phyloP scores from a whole-genome alignment of 1,140 invertebrate genomes.

The Ephestia elutella region DNA sequence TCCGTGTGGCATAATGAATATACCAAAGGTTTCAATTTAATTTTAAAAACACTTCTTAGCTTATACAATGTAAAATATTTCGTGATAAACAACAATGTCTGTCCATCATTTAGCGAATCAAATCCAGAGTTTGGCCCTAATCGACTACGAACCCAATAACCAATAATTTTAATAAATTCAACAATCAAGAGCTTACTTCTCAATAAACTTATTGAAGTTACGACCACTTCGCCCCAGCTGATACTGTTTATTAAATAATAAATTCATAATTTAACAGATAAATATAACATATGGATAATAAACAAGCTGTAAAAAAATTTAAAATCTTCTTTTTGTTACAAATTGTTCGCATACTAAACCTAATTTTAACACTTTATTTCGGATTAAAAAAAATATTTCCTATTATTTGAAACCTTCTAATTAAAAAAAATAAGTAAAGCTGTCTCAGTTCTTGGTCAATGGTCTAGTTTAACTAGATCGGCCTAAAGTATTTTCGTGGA shows the following conservation, averaged over 20 bases:
- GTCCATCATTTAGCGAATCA: neutral
- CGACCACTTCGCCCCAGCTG: neutral
- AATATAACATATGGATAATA: neutral
- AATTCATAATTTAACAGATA: neutral
- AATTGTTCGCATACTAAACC: neutral
- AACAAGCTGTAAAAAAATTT: neutral
- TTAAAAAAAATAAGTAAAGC: too few species aligned
- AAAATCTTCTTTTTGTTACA: neutral
- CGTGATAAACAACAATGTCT: neutral
- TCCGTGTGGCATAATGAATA: too few species aligned
- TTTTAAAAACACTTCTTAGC: too few species aligned
- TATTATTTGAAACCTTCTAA: too few species aligned
- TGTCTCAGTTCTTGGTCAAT: neutral
- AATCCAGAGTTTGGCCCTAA: neutral
- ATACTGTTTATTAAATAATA: neutral
- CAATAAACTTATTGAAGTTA: neutral
- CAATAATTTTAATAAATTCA: constrained; percentile 1
- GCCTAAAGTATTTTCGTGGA: neutral
- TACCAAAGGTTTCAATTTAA: too few species aligned
- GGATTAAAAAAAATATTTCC: too few species aligned
- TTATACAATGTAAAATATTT: neutral
- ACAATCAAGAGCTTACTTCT: neutral
- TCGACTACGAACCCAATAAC: neutral
- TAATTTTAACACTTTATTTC: neutral
- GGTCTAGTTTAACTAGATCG: neutral